These are phyloP conservation scores for Cantharis flavilabris DNA, from an alignment of 2,888 invertebrate genomes.

Conservation along the genomic window DNA sequence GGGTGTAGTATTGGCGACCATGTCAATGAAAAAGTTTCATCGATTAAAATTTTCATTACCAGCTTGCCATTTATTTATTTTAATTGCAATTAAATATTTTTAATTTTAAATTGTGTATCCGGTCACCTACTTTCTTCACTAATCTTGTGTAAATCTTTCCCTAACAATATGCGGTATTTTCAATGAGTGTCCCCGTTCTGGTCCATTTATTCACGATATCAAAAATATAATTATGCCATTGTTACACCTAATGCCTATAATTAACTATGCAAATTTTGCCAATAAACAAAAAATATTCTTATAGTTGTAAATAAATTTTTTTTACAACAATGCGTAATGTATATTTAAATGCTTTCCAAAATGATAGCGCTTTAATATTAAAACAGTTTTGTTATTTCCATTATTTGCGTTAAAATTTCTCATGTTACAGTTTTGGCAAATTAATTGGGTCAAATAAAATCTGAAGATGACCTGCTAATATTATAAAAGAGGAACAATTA, in stretches of 20 bases:
- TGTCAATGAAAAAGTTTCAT: not conserved
- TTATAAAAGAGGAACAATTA: not conserved
- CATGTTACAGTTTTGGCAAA: not conserved
- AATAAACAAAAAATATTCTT: not conserved
- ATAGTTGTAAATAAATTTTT: no score
- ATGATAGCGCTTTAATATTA: not conserved
- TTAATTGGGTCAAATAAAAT: not conserved
- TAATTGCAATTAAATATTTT: not conserved
- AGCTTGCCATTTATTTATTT: not conserved
- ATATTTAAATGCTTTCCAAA: not conserved
- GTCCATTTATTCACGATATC: not conserved
- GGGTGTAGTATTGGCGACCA: not conserved
- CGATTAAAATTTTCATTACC: not conserved
- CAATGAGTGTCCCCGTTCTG: constrained; percentile 11
- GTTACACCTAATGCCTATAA: not conserved
- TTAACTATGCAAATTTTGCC: not conserved
- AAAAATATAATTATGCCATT: not conserved
- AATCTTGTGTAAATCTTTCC: not conserved
- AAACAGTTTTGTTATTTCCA: not conserved
- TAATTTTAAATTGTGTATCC: constrained; percentile 6
- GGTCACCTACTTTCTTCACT: constrained; percentile 30
- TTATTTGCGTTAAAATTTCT: no score
- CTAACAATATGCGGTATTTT: constrained; percentile 4
- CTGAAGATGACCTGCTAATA: not conserved
- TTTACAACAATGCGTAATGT: not conserved